Base-by-base conservation (phyloP, 1,140 invertebrate species). In the Platyscapa corneri region DNA sequence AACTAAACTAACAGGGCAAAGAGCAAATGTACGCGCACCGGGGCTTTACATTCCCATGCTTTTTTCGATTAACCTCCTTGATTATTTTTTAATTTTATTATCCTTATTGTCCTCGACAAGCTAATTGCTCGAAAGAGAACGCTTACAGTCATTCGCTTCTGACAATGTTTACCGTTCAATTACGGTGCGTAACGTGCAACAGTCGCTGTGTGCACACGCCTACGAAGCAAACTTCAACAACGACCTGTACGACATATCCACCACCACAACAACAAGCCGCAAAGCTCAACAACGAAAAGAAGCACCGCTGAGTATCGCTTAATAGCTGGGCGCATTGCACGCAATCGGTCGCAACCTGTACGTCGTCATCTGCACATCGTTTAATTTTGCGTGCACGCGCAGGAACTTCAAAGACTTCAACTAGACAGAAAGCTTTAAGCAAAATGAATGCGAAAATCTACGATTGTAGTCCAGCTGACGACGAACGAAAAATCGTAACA, bases 131-230 rank as follows among this genome's bases (percentile, higher is more conserved):
- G 77, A 10, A 56, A 77, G 70, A 79, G 82, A 80, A 83, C 72
- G 64, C 49, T 72, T 83, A 75, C 60, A 30, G 39, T n/a, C 27
- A 23, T 8, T 3, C 60, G 27, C 10, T 27, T 34, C 65, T n/a
- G 18, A 8, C 30, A 34, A 6, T 67, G 53, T 84, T 78, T 72
- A 53, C 83, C 83, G 81, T 85, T 85, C 70, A 85, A 85, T 81
- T 85, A 85, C 27, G 30, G 67, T 76, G 65, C 83, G 83, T 85
- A 77, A 85, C 83, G 56, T 80, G 76, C 70, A 82, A 82, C 39
- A 77, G 76, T 37, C 76, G 27, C 23, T 64, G 18, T 27, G 56
- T 49, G 30, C 32, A 39, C 80, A 49, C 27, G 32, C 72, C 3
- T 34, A 18, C 12, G 30, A 34, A 82, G 49, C 64, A 27, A 82